Evolutionary conservation across 1,140 invertebrate species (phyloP).

Genomic region (Periplaneta americana): DNA sequence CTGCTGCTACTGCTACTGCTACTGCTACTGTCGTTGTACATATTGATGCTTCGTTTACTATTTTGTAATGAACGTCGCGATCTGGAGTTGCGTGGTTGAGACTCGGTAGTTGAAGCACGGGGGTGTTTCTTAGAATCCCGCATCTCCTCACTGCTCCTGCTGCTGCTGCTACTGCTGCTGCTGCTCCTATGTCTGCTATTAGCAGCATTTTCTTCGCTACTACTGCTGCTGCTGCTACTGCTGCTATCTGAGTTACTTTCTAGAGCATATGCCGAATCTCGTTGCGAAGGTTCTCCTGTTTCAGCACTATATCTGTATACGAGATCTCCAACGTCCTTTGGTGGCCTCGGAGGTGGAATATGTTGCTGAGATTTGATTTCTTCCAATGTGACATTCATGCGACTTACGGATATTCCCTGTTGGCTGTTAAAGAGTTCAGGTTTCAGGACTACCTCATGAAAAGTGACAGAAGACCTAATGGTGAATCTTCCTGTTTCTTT

Average conservation of each 20-base stretch:
- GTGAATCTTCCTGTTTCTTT: no score
- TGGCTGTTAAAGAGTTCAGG: constrained; percentile 42
- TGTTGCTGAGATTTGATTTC: constrained; percentile 28
- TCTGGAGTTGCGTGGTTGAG: no score
- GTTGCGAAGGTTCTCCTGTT: not conserved
- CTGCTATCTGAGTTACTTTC: no score
- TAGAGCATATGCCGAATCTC: not conserved
- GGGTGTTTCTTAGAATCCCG: no score
- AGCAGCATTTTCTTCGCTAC: no score
- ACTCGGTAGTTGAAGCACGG: no score
- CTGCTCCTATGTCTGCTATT: no score
- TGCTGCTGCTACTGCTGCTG: no score
- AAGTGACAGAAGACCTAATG: constrained; percentile 55
- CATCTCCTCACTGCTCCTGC: no score
- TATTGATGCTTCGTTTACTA: no score
- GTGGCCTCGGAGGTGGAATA: constrained; percentile 21
- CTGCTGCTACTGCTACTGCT: not conserved
- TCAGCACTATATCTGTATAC: constrained; percentile 44
- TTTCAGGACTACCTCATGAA: constrained; percentile 46
- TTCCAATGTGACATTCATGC: constrained; percentile 46
- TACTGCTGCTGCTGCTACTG: not conserved
- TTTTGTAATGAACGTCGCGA: no score
- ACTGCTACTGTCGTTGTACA: not conserved
- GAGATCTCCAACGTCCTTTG: constrained; percentile 43
- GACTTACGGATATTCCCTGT: constrained; percentile 51